A percentile compares a stretch with the other conserved stretches of the same genome.
These are phyloP conservation scores for Apostichopus parvimensis DNA, from an alignment of 35 echinoderm and acorn worm species.

Conservation along the genomic window DNA sequence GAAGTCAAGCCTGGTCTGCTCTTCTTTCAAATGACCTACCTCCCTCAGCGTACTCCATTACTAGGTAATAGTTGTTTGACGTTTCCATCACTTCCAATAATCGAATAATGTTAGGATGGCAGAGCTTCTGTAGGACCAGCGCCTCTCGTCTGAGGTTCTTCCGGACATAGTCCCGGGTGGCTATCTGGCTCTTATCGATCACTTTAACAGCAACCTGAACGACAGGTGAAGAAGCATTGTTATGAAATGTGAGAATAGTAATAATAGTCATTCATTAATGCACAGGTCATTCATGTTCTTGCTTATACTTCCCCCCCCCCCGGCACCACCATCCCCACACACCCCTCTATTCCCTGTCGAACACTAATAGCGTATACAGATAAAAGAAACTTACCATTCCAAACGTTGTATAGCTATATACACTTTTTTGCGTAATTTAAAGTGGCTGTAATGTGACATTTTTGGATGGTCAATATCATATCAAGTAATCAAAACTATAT, in stretches of 20 bases:
- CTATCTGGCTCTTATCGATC: slow-evolving; percentile 86
- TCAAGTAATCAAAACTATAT: no score
- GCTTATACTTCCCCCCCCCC: no score
- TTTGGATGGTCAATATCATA: no score
- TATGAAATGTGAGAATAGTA: neutral
- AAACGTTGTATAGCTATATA: no score
- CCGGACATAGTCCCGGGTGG: slow-evolving; percentile 85
- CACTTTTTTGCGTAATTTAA: no score
- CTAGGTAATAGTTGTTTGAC: slow-evolving; percentile 89
- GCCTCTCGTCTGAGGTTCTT: slow-evolving; percentile 92
- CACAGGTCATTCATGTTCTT: no score
- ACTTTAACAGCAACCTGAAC: slow-evolving; percentile 88
- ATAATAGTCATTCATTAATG: no score
- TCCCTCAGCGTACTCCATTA: slow-evolving; percentile 88
- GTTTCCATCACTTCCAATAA: slow-evolving; percentile 92
- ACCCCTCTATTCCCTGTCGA: neutral
- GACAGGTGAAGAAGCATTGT: neutral
- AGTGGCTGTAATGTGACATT: no score
- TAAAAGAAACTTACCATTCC: no score
- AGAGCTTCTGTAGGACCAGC: slow-evolving; percentile 72
- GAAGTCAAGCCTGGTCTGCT: no score
- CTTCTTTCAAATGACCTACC: slow-evolving; percentile 15
- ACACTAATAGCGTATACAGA: no score
- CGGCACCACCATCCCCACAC: neutral
- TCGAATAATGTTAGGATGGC: slow-evolving; percentile 77